phyloP scores from a whole-genome alignment of 2,113 vertebrate species.

The Poecile atricapillus region DNA sequence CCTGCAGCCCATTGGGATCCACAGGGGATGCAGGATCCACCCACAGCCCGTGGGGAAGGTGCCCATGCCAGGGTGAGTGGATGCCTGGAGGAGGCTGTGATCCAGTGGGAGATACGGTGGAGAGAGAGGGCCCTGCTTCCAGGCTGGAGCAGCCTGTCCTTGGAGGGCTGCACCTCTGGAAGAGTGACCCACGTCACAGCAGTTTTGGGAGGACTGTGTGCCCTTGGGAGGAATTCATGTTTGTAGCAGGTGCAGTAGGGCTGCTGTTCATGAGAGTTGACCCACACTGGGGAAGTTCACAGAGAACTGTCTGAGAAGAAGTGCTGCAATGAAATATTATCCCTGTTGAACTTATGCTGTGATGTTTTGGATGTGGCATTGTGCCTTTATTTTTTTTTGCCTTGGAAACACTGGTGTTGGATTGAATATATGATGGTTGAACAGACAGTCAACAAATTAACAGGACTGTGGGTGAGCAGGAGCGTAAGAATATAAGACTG shows the following conservation, averaged over 20 bases:
- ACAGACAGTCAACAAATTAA: not conserved
- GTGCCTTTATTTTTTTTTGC: not conserved
- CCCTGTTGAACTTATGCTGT: not conserved
- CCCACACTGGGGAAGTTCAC: rapidly evolving
- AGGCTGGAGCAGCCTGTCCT: not conserved
- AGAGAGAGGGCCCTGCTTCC: not conserved
- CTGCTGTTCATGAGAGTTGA: not conserved
- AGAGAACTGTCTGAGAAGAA: not conserved
- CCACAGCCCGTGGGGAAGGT: rapidly evolving
- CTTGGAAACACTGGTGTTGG: not conserved
- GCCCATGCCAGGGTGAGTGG: rapidly evolving
- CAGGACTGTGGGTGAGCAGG: not conserved
- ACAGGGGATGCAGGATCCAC: not conserved
- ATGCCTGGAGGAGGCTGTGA: not conserved
- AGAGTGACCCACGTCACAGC: rapidly evolving
- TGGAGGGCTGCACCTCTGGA: not conserved
- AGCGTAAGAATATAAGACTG: not conserved
- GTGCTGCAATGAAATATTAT: not conserved
- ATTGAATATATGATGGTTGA: not conserved
- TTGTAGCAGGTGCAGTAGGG: rapidly evolving
- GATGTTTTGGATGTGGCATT: not conserved
- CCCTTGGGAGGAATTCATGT: rapidly evolving
- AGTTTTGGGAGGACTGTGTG: not conserved
- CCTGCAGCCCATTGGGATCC: not conserved
- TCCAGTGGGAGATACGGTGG: not conserved